phyloP scores from a whole-genome alignment of 2,797 vertebrate species.

The Falco biarmicus region DNA sequence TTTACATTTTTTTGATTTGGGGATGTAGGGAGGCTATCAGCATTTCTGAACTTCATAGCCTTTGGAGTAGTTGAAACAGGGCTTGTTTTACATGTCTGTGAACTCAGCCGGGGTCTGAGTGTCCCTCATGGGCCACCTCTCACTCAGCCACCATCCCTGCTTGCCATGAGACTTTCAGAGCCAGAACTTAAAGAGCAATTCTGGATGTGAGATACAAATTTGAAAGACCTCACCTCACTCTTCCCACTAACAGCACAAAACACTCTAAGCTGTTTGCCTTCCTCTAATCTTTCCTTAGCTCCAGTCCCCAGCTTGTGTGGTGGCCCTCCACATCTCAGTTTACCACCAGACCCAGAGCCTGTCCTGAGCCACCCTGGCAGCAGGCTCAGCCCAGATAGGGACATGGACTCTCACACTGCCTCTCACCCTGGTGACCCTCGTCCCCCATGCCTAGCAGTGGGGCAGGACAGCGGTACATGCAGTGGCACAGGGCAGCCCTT shows the following conservation, averaged over 20 bases:
- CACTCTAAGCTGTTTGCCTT: rapidly evolving
- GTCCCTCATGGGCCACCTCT: background rate
- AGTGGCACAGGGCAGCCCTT: rapidly evolving
- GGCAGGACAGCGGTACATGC: rapidly evolving
- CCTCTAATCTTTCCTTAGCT: background rate
- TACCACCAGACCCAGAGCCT: background rate
- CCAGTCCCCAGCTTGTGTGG: background rate
- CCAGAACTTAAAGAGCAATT: background rate
- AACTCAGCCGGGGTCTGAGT: background rate
- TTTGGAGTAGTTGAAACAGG: background rate
- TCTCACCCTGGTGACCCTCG: rapidly evolving
- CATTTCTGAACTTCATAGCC: background rate
- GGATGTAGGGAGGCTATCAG: background rate
- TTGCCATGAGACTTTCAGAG: background rate
- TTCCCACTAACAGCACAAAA: background rate
- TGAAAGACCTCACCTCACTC: background rate
- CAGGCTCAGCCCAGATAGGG: background rate
- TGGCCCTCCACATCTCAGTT: background rate
- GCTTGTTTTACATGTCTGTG: background rate
- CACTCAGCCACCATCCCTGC: background rate
- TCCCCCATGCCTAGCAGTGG: too few species aligned
- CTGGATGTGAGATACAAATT: background rate
- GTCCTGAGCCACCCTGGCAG: background rate
- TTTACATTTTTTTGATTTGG: background rate
- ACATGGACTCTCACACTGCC: rapidly evolving